These are phyloP conservation scores for Drosophila birchii DNA, from an alignment of 2,888 invertebrate species.

Conservation along the genomic window DNA sequence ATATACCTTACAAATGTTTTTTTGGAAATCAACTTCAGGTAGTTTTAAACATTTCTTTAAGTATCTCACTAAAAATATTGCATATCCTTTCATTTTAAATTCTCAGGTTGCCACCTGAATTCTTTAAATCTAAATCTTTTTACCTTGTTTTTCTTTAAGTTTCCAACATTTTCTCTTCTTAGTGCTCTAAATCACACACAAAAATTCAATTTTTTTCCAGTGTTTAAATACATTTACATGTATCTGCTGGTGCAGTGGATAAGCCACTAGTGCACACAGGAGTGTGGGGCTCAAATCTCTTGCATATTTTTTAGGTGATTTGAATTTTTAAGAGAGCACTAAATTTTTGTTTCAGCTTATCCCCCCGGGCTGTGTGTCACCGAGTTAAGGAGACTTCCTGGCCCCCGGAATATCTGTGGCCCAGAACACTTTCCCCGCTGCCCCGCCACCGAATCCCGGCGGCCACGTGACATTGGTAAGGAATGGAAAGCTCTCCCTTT, in stretches of 20 bases:
- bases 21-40: not conserved
- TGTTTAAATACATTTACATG: slow-evolving; percentile 15
- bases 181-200: not conserved
- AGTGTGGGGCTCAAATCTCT: slow-evolving; percentile 30
- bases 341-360: slow-evolving; percentile 63
- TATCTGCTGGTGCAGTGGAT: slow-evolving; percentile 25
- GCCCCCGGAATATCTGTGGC: slow-evolving; percentile 21
- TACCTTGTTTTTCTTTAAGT: not conserved
- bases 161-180: not conserved
- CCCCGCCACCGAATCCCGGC: slow-evolving; percentile 12
- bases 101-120: too few relatives aligned
- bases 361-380: slow-evolving; percentile 74
- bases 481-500: slow-evolving; percentile 17
- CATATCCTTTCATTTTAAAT: not conserved
- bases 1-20: not conserved
- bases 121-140: not conserved
- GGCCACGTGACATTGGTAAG: slow-evolving; percentile 39
- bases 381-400: slow-evolving; percentile 26
- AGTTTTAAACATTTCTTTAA: not conserved
- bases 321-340: slow-evolving; percentile 71
- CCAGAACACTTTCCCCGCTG: slow-evolving; percentile 38
- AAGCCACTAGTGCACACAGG: slow-evolving; percentile 20
- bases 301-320: slow-evolving; percentile 78
- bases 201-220: not conserved
- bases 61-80: not conserved